These are phyloP conservation scores for Fundulus diaphanus DNA, from an alignment of 2,797 vertebrate genomes.

Conservation along the genomic window DNA sequence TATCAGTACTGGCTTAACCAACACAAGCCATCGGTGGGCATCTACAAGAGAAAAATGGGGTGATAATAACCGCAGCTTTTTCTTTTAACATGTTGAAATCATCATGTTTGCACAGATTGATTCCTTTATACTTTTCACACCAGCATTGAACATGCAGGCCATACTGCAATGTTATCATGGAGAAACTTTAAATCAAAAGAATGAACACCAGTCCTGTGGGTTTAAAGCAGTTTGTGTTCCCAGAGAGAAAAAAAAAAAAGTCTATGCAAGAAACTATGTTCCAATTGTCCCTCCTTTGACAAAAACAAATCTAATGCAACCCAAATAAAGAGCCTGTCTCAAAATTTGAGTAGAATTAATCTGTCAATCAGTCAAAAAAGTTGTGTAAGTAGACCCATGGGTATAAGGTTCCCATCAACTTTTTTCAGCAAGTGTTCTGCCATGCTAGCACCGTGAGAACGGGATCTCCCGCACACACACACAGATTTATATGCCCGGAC, in stretches of 20 bases:
- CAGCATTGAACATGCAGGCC: not conserved
- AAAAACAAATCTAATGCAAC: slow-evolving; percentile 1
- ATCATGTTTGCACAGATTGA: not conserved
- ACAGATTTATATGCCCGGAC: slow-evolving; percentile 8
- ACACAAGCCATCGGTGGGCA: slow-evolving; percentile 12
- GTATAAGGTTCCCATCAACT: slow-evolving; percentile 69
- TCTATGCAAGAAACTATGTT: slow-evolving; percentile 7
- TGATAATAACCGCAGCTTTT: not conserved
- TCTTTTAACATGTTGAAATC: not conserved
- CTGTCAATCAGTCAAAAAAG: slow-evolving; percentile 48
- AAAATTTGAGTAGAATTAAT: slow-evolving; percentile 25
- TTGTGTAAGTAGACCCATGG: slow-evolving; percentile 52
- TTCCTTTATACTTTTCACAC: not conserved
- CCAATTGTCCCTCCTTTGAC: not conserved
- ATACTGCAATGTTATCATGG: not conserved
- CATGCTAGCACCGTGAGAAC: slow-evolving; percentile 69
- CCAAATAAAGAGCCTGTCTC: slow-evolving; percentile 2
- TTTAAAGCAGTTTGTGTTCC: not conserved
- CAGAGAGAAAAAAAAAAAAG: not conserved
- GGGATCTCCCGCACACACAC: slow-evolving; percentile 30
- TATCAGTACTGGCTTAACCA: slow-evolving; percentile 17
- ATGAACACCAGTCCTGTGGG: not conserved
- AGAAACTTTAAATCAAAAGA: not conserved
- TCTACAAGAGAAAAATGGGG: not conserved
- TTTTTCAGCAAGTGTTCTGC: slow-evolving; percentile 28